Evolutionary conservation across 2,113 vertebrate species (phyloP).

Genomic region (Oryzias woworae): DNA sequence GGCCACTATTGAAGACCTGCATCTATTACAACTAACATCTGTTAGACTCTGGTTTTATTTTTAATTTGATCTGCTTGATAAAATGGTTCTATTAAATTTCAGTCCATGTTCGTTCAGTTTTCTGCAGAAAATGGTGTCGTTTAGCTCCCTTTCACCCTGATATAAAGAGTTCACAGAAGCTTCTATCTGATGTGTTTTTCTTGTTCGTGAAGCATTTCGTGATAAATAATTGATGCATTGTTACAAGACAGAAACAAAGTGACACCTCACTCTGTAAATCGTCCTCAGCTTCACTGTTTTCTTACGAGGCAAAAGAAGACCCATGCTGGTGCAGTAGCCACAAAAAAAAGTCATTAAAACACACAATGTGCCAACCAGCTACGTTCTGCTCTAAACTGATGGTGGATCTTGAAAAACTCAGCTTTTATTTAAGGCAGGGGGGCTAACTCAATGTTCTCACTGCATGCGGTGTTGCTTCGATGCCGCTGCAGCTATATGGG

Average conservation of each 20-base stretch:
- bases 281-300: slow-evolving; percentile 55
- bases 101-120: too few relatives aligned
- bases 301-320: slow-evolving; percentile 30
- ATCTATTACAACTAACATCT: too few relatives aligned
- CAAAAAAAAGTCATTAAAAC: slow-evolving; percentile 76
- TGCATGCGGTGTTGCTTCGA: too few relatives aligned
- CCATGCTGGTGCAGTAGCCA: slow-evolving; percentile 56
- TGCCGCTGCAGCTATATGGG: too few relatives aligned
- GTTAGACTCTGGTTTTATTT: too few relatives aligned
- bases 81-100: too few relatives aligned
- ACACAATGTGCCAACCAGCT: slow-evolving; percentile 37
- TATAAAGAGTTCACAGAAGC: not conserved
- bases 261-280: slow-evolving; percentile 51
- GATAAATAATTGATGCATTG: slow-evolving; percentile 32
- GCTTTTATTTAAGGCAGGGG: slow-evolving; percentile 15
- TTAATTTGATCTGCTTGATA: too few relatives aligned
- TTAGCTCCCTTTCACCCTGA: slow-evolving; percentile 4
- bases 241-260: slow-evolving; percentile 27
- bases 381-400: slow-evolving; percentile 47
- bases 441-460: too few relatives aligned
- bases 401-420: slow-evolving; percentile 18
- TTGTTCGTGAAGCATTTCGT: slow-evolving; percentile 11
- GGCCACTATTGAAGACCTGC: too few relatives aligned
- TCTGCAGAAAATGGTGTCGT: too few relatives aligned
- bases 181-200: not conserved